Percentiles rank a stretch among this genome's conserved stretches.
Evolutionary conservation across 2,888 invertebrate genomes (phyloP).

Genomic region (Perithous albicinctus): DNA sequence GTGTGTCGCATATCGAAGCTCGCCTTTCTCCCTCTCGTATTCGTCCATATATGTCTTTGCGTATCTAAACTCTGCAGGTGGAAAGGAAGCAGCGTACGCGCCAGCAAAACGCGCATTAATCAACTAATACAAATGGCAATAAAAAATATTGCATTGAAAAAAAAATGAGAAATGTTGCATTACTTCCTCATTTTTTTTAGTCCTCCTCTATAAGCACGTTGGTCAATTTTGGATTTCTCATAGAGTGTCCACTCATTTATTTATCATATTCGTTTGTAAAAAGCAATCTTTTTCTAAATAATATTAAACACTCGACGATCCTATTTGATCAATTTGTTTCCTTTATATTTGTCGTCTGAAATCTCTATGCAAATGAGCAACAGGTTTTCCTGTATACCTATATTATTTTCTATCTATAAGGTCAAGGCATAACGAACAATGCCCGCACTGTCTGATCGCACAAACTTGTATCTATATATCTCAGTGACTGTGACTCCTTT

Average conservation of each 20-base stretch:
- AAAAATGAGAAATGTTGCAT: too few relatives aligned
- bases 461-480: constrained; percentile 37
- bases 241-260: too few relatives aligned
- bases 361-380: constrained; percentile 22
- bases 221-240: too few relatives aligned
- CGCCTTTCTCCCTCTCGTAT: constrained; percentile 23
- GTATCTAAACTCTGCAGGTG: constrained; percentile 10
- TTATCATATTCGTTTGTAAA: too few relatives aligned
- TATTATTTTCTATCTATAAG: constrained; percentile 20
- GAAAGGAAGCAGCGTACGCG: background rate
- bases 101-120: background rate
- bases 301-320: too few relatives aligned
- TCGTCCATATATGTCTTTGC: constrained; percentile 24
- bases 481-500: constrained; percentile 27
- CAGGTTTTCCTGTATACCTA: constrained; percentile 1
- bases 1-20: constrained; percentile 70
- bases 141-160: too few relatives aligned
- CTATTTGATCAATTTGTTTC: background rate
- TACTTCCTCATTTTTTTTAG: too few relatives aligned
- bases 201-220: too few relatives aligned
- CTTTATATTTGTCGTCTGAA: background rate
- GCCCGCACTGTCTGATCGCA: constrained; percentile 13
- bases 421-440: constrained; percentile 53
- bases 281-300: too few relatives aligned
- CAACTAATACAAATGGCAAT: background rate